Percentiles rank a stretch among this genome's conserved stretches.
Conservation (phyloP, 2,797 vertebrate species). For the Petrocephalus schoutedeni region DNA sequence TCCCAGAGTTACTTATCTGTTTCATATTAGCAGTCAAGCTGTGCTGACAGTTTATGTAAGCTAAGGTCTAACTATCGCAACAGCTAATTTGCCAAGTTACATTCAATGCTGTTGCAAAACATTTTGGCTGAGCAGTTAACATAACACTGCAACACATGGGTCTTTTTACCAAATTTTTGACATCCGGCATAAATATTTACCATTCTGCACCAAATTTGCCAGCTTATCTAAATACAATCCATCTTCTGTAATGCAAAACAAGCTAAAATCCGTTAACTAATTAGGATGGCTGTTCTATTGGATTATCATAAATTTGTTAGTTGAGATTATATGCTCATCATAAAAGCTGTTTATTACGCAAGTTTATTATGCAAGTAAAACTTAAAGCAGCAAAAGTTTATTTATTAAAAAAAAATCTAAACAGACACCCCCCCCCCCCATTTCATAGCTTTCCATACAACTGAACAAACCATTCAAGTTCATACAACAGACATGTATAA, state of each 20-base stretch:
- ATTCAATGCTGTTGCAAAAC: neutral
- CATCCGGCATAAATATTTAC: neutral
- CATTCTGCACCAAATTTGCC: neutral
- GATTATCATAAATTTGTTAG: neutral
- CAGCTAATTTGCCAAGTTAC: neutral
- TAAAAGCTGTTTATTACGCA: neutral
- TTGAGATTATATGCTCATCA: neutral
- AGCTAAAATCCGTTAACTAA: neutral
- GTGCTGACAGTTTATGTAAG: neutral
- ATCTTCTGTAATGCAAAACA: neutral
- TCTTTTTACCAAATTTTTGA: neutral
- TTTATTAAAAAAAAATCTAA: neutral
- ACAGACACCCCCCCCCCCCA: neutral
- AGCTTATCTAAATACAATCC: neutral
- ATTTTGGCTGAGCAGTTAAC: neutral
- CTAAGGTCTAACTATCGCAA: neutral
- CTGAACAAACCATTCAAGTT: neutral
- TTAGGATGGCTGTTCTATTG: neutral
- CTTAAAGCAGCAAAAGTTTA: neutral
- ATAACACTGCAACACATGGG: neutral
- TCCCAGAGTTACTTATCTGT: constrained; percentile 8
- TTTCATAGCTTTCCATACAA: neutral
- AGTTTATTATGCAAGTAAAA: neutral
- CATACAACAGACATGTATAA: neutral
- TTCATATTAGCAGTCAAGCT: constrained; percentile 6